phyloP scores from a whole-genome alignment of 2,797 vertebrate species.

The Coendou prehensilis region DNA sequence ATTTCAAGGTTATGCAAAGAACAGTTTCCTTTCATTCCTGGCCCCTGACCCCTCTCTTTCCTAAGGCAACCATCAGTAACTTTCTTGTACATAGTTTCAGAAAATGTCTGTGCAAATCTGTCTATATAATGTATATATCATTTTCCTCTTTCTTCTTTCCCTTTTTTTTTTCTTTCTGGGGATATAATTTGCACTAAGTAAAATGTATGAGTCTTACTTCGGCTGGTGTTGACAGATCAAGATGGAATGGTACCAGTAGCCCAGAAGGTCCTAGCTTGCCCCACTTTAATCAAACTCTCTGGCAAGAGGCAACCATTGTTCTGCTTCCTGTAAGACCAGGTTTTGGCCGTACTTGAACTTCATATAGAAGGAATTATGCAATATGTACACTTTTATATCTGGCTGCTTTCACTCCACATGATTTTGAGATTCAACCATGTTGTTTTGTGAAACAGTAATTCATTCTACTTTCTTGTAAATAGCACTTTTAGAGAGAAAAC shows the following conservation, averaged over 20 bases:
- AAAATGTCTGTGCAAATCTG: not conserved
- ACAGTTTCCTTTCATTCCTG: not conserved
- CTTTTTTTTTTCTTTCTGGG: not conserved
- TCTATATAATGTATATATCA: not conserved
- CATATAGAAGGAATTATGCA: not conserved
- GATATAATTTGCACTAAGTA: not conserved
- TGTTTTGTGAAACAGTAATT: not conserved
- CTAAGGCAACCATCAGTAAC: not conserved
- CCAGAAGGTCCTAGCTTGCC: not conserved
- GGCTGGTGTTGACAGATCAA: not conserved
- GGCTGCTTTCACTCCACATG: not conserved
- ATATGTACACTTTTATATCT: not conserved
- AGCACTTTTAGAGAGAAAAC: conserved; percentile 1
- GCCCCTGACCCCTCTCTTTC: not conserved
- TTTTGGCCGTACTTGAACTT: not conserved
- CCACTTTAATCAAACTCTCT: not conserved
- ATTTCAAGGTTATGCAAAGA: not conserved
- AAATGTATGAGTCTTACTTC: not conserved
- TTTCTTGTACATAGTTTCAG: not conserved
- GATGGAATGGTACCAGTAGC: not conserved
- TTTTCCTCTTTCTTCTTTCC: not conserved
- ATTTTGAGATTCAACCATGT: not conserved
- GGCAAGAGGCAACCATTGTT: not conserved
- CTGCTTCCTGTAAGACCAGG: not conserved
- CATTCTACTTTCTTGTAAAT: conserved; percentile 14